A percentile compares a stretch with the other conserved stretches of the same genome.
phyloP scores from a whole-genome alignment of 2,797 vertebrate species.

The Sebastes elongatus region DNA sequence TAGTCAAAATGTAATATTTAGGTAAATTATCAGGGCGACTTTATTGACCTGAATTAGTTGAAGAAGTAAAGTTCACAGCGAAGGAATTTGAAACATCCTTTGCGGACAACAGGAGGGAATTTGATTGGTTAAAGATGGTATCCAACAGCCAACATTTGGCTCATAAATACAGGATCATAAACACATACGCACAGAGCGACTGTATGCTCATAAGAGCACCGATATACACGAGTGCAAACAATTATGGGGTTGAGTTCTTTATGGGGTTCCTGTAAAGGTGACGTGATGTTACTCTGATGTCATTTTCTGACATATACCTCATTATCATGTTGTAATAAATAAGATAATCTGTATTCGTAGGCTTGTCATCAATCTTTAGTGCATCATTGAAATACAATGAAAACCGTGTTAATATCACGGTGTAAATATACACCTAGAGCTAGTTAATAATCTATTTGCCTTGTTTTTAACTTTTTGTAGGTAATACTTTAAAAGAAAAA shows the following conservation, averaged over 20 bases:
- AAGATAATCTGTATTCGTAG: constrained; percentile 9
- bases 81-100: not conserved
- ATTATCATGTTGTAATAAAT: constrained; percentile 38
- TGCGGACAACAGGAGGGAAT: not conserved
- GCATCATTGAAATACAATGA: not conserved
- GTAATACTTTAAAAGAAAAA: constrained; percentile 1
- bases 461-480: not conserved
- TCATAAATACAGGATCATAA: constrained; percentile 54
- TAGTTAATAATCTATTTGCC: constrained; percentile 18
- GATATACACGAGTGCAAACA: constrained; percentile 37
- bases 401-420: constrained; percentile 1
- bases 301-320: constrained; percentile 19
- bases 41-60: not conserved
- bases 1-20: not conserved
- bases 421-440: constrained; percentile 31
- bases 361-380: constrained; percentile 10
- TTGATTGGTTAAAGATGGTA: constrained; percentile 33
- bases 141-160: constrained; percentile 42
- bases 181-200: constrained; percentile 41
- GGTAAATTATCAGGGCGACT: not conserved
- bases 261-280: constrained; percentile 25
- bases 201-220: constrained; percentile 17
- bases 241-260: constrained; percentile 30
- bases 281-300: constrained; percentile 31
- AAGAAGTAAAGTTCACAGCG: not conserved